Evolutionary conservation across 2,888 invertebrate species (phyloP), one percentile per base, ranked within the genome.

Genomic region (Hydroisotoma schaefferi): DNA sequence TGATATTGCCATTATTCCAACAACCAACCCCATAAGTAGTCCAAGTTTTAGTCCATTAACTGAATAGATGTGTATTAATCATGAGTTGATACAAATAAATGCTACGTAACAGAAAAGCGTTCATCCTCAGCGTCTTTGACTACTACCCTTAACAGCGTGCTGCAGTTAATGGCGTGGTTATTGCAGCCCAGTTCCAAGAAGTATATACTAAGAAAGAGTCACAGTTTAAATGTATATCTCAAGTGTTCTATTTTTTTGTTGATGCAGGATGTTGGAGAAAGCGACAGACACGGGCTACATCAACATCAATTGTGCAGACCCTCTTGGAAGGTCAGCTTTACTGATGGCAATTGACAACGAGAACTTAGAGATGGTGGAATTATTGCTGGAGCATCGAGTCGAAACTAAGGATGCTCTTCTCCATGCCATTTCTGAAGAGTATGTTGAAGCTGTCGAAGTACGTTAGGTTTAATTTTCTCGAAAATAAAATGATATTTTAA

Each of bases 271-370:
- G 85, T 80, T 92, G 73, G 86, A 87, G 77, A 81, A 84, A 67
- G 87, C 87, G 6, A 84, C 85, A 63, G 87, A 88, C 76, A 85
- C 86, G 23, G 85, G 83, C 6, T 85, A 86, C 79, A 86, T 91
- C 76, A 94, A 95, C 82, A 88, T 94, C 76, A 97, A 98, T 81
- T 97, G 97, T 80, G 91, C 94, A 67, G 98, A 98, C 81, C 95
- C 97, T 1, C 81, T 98, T 73, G 98, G 97, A 23, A 83, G 98
- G 73, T 92, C 92, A 60, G 97, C 97, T 1, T 83, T 98, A 48
- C 84, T 95, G 68, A 95, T 98, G 88, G 97, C 97, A 73, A 98
- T 98, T 75, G 98, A 98, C 81, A 97, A 97, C 81, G 98, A 98
- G 82, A 98, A 98, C 80, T 83, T 97, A 74, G 97, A 98, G 80